A percentile compares a stretch with the other conserved stretches of the same genome.
phyloP scores from a whole-genome alignment of 2,888 invertebrate genomes.

The Myopa tessellatipennis region DNA sequence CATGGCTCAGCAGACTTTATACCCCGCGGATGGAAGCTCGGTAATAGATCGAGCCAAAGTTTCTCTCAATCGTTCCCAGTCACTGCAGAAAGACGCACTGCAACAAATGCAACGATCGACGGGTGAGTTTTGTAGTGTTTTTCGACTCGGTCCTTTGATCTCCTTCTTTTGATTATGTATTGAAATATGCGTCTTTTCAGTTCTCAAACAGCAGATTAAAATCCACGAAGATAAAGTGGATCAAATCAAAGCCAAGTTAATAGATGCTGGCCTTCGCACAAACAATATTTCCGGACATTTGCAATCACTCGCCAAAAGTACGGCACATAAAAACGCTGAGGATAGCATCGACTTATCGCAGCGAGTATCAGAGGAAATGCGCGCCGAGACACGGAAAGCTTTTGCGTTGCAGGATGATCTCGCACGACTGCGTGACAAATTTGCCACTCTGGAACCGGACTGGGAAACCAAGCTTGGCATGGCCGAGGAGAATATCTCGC shows the following conservation, averaged over 20 bases:
- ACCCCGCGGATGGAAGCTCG: slow-evolving; percentile 68
- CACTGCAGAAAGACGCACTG: slow-evolving; percentile 71
- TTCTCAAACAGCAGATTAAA: slow-evolving; percentile 59
- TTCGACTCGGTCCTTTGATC: no score
- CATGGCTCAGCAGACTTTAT: slow-evolving; percentile 60
- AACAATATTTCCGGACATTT: slow-evolving; percentile 65
- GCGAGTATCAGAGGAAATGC: slow-evolving; percentile 62
- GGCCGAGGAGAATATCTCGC: slow-evolving; percentile 76
- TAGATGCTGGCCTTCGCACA: slow-evolving; percentile 63
- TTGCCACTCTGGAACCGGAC: slow-evolving; percentile 67
- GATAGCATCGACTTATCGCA: slow-evolving; percentile 59
- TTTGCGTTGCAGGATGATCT: slow-evolving; percentile 58
- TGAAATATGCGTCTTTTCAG: slow-evolving; percentile 46
- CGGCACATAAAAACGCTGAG: slow-evolving; percentile 56
- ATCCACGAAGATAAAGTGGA: slow-evolving; percentile 64
- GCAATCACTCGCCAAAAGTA: slow-evolving; percentile 55
- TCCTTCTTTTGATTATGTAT: background rate
- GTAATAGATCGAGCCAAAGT: slow-evolving; percentile 70
- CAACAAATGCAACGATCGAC: slow-evolving; percentile 69
- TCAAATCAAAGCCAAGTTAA: slow-evolving; percentile 64
- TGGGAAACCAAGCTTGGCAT: slow-evolving; percentile 78
- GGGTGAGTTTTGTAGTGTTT: slow-evolving; percentile 56
- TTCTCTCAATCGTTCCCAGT: slow-evolving; percentile 71
- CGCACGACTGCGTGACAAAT: slow-evolving; percentile 59
- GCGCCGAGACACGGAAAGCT: slow-evolving; percentile 54